Base-by-base conservation (phyloP, 2,797 vertebrate species). In the Sebastes hubbsi region DNA sequence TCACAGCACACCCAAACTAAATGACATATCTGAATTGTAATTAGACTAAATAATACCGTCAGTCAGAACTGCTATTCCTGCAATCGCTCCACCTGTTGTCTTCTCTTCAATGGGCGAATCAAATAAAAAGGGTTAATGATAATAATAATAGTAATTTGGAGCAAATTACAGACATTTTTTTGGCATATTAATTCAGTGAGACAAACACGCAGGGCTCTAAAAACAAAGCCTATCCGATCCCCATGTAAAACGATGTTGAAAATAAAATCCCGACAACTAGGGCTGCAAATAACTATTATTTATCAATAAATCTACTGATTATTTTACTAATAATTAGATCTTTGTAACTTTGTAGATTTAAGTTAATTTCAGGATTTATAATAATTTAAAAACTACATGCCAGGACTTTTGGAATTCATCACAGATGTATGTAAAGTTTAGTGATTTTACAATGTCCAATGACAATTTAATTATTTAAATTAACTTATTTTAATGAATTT, bases 81-180 rank as follows among this genome's bases (percentile, higher is more conserved):
- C 49, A 54, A 54, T 11, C 20, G n/a, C 20, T 10, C 49, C 49
- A 54, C 49, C 49, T 54, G 49, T 54, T 54, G 49, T 54, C 49
- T 54, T n/a, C 49, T 22, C 49, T 11, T 10, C 49, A 54, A 54
- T 22, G 8, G n/a, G 49, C 8, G 1, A 54, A n/a, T 54, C 49
- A 54, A 54, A 54, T 54, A 0, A n/a, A 54, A 54, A 11, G 49
- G 20, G 20, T 52, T n/a, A 52, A n/a, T 52, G 49, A 54, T 22
- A 22, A 54, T 77, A n/a, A 81, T 77, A n/a, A 81, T 29, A 69
- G 30, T 72, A 11, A 68, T 62, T 67, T 6, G 13, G n/a, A 49
- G 75, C 8, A 64, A 72, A 85, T 79, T 22, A 75, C 14, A 71
- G 42, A 18, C 13, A 22, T 34, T 61, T 66, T 9, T 46, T 4